A percentile compares a stretch with the other conserved stretches of the same genome.
phyloP scores from a whole-genome alignment of 2,888 invertebrate genomes.

The Rhorus exstirpatorius region DNA sequence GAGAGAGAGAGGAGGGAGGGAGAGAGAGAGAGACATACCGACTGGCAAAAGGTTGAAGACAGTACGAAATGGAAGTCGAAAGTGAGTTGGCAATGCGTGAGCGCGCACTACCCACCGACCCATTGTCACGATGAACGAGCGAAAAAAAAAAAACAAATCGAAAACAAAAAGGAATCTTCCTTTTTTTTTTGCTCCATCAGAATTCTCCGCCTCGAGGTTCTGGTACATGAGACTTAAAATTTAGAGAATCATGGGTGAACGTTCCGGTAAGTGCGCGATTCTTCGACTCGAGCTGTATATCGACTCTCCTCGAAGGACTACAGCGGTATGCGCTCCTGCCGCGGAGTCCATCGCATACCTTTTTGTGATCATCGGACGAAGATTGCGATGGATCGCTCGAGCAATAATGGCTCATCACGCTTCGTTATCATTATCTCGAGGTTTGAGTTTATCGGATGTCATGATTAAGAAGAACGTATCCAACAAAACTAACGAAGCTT shows the following conservation, averaged over 20 bases:
- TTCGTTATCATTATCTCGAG: constrained; percentile 78
- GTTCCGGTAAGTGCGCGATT: constrained; percentile 28
- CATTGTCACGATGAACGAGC: constrained; percentile 50
- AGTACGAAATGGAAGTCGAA: constrained; percentile 56
- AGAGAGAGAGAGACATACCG: constrained; percentile 14
- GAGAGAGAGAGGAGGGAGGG: constrained; percentile 40
- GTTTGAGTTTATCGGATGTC: constrained; percentile 53
- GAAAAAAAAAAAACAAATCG: constrained; percentile 14
- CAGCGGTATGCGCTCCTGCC: constrained; percentile 45
- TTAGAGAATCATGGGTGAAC: constrained; percentile 58
- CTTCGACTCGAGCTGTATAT: constrained; percentile 12
- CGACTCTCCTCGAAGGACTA: constrained; percentile 28
- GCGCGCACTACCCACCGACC: constrained; percentile 56
- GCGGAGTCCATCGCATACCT: constrained; percentile 79
- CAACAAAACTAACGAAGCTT: background rate
- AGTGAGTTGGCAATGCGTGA: constrained; percentile 60
- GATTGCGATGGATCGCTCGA: constrained; percentile 78
- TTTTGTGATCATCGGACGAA: constrained; percentile 76
- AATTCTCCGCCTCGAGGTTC: background rate
- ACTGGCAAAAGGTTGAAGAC: constrained; percentile 48
- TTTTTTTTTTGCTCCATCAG: constrained; percentile 7
- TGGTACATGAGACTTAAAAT: constrained; percentile 47
- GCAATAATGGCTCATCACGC: constrained; percentile 72
- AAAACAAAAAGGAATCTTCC: constrained; percentile 18
- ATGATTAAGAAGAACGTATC: constrained; percentile 36